Base-by-base conservation (phyloP, 2,797 vertebrate genomes). In the Stomatorhinus walkeri region DNA sequence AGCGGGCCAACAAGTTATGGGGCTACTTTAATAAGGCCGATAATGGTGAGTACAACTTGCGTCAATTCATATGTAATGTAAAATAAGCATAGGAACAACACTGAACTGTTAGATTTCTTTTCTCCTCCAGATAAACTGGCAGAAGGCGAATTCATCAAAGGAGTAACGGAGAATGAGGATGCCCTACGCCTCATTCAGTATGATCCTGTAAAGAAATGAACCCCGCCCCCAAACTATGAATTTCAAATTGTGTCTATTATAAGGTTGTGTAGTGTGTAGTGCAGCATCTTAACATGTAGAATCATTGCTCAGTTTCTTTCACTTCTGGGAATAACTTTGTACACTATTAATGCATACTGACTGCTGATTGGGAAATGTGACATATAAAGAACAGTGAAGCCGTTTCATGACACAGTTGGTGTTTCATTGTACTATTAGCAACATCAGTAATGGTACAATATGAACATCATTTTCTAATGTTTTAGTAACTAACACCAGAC, bases 1-100 rank as follows among this genome's bases (percentile, higher is more conserved):
- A 98, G 93, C 94, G 98, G 92, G 94, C 97, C 22, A 93, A 96
- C 90, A 98, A 98, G 95, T 95, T 98, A 90, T 98, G 97, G 98
- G 85, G 92, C 0, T 97, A 90, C 93, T 98, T 98, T 3, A 93
- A 97, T 36, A 98, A 98, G 94, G 96, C 93, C 89, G 98, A 98
- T 22, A 94, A 94, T 28, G 97, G 97, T 98, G 93, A 95, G 89
- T 14, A 52, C 22, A 28, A 32, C 22, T 28, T 32, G 2, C 5
- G 4, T 40, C 28, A 36, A 16, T 36, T 32, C 36, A 16, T 76
- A 8, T 85, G 0, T 14, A 7, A 48, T 12, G 43, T 43, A 48
- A 4, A 83, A 83, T 9, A 84, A 46, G 7, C 3, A 22, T 49
- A 81, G 76, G 40, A 81, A 81, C 16, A n/a, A 81, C 76, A 81